These are phyloP conservation scores for Reticulitermes speratus DNA, from an alignment of 1,140 invertebrate genomes.

Conservation along the genomic window DNA sequence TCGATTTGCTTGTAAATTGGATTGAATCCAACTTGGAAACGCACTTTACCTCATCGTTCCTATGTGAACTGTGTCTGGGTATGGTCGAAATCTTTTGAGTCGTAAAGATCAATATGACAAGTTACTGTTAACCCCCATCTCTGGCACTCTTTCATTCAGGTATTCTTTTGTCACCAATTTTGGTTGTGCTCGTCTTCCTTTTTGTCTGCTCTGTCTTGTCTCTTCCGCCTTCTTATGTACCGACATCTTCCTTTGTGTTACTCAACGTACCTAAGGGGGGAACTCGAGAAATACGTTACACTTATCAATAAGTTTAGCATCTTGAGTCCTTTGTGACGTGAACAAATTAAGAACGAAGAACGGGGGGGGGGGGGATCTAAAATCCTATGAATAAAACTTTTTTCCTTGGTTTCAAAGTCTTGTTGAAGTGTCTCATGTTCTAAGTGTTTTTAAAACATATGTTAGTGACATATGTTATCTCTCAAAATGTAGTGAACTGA, in stretches of 20 bases:
- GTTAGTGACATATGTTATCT: too few relatives aligned
- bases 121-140: not conserved
- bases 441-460: not conserved
- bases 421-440: not conserved
- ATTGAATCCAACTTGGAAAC: not conserved
- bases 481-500: too few relatives aligned
- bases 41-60: not conserved
- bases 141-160: not conserved
- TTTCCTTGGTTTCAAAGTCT: not conserved
- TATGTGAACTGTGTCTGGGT: not conserved
- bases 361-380: not conserved
- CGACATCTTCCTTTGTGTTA: not conserved
- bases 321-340: not conserved
- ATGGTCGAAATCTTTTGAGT: not conserved
- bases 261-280: not conserved
- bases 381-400: not conserved
- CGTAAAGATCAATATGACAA: not conserved
- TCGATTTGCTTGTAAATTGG: too few relatives aligned
- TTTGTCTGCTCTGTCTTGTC: not conserved
- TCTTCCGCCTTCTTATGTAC: not conserved
- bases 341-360: not conserved
- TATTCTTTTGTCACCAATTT: not conserved
- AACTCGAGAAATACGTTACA: not conserved
- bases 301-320: conserved; percentile 3
- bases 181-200: not conserved